These are phyloP conservation scores for Malaclemys terrapin DNA, from an alignment of 2,113 vertebrate genomes.

Conservation along the genomic window DNA sequence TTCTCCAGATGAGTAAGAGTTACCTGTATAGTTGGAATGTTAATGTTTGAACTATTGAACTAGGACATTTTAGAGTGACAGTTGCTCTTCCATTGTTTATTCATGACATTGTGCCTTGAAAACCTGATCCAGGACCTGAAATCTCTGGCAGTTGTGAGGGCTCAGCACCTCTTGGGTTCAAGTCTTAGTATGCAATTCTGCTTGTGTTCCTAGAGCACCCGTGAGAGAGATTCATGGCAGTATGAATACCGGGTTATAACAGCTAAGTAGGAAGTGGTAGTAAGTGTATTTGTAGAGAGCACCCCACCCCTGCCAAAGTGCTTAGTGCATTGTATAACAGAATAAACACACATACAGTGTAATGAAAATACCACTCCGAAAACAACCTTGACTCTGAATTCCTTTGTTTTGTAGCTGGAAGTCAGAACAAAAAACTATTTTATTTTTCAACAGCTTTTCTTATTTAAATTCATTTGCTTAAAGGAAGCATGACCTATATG, in stretches of 20 bases:
- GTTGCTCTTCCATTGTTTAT: not conserved
- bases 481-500: conserved; percentile 32
- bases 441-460: conserved; percentile 13
- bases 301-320: not conserved
- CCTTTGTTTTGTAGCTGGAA: not conserved
- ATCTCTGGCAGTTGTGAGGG: not conserved
- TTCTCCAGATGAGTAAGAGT: not conserved
- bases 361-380: not conserved
- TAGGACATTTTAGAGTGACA: not conserved
- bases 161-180: not conserved
- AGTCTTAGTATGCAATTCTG: not conserved
- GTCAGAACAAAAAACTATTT: not conserved
- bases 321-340: not conserved
- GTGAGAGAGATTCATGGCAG: not conserved
- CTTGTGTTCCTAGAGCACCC: not conserved
- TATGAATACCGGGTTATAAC: not conserved
- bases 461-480: conserved; percentile 57
- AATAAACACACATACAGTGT: not conserved
- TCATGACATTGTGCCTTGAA: not conserved
- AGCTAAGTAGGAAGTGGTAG: not conserved
- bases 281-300: not conserved
- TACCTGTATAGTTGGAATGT: not conserved
- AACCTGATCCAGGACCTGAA: not conserved
- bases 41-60: not conserved
- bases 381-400: not conserved